Evolutionary conservation across 1,140 invertebrate species (phyloP).

Genomic region (Eubasilissa regina): DNA sequence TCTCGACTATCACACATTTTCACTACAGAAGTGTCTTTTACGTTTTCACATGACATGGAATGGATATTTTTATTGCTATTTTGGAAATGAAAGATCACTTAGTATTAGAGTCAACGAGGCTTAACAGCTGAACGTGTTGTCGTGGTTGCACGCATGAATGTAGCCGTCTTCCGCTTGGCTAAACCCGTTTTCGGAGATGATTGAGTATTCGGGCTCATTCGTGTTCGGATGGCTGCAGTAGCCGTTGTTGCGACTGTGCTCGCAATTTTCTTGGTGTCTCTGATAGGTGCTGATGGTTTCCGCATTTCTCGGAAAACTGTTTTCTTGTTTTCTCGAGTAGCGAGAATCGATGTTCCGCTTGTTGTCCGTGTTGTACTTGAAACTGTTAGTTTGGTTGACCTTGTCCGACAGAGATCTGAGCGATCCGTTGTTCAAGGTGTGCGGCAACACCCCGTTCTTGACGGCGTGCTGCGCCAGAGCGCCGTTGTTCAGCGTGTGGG

Average conservation of each 20-base stretch:
- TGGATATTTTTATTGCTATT: constrained; percentile 72
- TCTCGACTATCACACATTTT: constrained; percentile 51
- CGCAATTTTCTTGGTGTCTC: constrained; percentile 61
- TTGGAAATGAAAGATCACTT: constrained; percentile 47
- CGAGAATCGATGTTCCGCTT: constrained; percentile 69
- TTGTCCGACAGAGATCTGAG: constrained; percentile 67
- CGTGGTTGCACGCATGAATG: constrained; percentile 67
- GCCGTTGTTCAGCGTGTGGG: constrained; percentile 71
- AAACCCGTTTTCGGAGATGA: constrained; percentile 68
- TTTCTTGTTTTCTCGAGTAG: constrained; percentile 70
- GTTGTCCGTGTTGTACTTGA: constrained; percentile 68
- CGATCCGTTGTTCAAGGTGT: constrained; percentile 69
- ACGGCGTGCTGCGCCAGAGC: constrained; percentile 67
- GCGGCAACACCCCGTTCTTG: constrained; percentile 58
- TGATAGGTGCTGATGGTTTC: constrained; percentile 68
- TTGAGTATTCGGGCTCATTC: constrained; percentile 70
- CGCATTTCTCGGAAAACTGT: constrained; percentile 68
- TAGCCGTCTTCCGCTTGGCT: constrained; percentile 64
- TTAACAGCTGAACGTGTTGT: constrained; percentile 73
- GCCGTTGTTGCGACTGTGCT: constrained; percentile 60
- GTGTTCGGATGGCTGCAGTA: constrained; percentile 61
- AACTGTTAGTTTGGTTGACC: constrained; percentile 66
- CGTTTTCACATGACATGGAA: constrained; percentile 65
- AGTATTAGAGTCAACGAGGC: constrained; percentile 51
- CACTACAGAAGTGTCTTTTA: constrained; percentile 54